Evolutionary conservation across 2,113 vertebrate species (phyloP), one percentile per base, ranked within the genome.

Genomic region (Cyanocitta stelleri): DNA sequence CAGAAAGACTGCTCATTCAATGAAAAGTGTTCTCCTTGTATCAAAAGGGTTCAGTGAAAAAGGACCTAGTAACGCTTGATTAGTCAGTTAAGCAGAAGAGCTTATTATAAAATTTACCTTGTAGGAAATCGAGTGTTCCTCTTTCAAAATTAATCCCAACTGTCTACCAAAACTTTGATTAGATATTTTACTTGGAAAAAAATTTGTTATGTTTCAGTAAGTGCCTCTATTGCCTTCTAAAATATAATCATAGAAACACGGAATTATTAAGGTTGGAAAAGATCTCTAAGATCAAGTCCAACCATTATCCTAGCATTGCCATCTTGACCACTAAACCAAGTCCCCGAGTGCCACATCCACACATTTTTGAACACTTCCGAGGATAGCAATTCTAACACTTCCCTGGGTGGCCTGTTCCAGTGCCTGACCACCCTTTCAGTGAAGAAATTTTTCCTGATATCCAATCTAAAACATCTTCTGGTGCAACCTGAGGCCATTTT

Each of bases 221-320:
- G 9, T 10, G 8, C 33, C 18, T 55, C 74, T 52, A 33, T 9
- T 85, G 33, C 24, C 30, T 43, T 48, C 29, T 43, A 48, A 33
- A 67, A 67, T 6, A 51, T 6, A 49, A 55, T 33, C 18, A 66
- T 1, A 74, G 44, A 52, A 37, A 29, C 15, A 64, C 0, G 0
- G 27, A 44, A 66, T 33, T 74, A 39, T 37, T 66, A 58, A 58
- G 6, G 15, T 33, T 66, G 44, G 32, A 66, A 58, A 73, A 51
- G 35, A 49, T n/a, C 35, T 49, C 11, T 5, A 22, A 72, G 35
- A 43, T 48, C 0, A 3, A 56, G 43, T 56, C 32, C 58, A 79
- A 21, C 39, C 7, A 11, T 22, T 56, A 72, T 72, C 26, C 11
- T 49, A 64, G 43, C 26, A 51, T 32, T 58, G 35, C 27, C 15